Conservation (phyloP, 1,140 invertebrate genomes). For the Gonatopus flavifemur region DNA sequence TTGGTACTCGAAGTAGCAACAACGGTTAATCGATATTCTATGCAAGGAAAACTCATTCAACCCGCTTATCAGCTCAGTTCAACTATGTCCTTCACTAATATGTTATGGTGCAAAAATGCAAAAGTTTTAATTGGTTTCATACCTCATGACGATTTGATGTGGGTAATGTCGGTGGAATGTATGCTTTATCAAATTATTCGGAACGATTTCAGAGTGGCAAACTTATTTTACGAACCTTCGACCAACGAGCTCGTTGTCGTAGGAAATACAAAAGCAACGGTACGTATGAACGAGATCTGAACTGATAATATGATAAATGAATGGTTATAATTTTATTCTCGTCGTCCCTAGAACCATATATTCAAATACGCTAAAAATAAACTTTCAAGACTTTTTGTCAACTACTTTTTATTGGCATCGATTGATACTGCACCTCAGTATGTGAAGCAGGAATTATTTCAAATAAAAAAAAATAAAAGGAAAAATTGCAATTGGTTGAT, state of each 20-base stretch:
- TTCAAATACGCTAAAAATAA: not conserved
- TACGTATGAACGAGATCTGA: too few relatives aligned
- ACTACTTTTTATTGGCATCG: not conserved
- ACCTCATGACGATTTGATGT: constrained; percentile 20
- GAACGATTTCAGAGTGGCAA: constrained; percentile 22
- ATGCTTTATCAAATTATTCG: constrained; percentile 18
- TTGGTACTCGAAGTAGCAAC: constrained; percentile 11
- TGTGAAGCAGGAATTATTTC: too few relatives aligned
- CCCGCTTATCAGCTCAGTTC: constrained; percentile 15
- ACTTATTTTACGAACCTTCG: constrained; percentile 14
- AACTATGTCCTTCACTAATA: constrained; percentile 24
- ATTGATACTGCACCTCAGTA: too few relatives aligned
- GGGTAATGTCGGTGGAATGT: constrained; percentile 15
- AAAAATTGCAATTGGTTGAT: too few relatives aligned
- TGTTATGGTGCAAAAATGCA: constrained; percentile 17
- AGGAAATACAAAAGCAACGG: constrained; percentile 19
- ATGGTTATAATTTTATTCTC: too few relatives aligned
- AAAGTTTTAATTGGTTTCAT: constrained; percentile 14
- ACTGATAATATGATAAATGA: too few relatives aligned
- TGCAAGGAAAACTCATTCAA: constrained; percentile 20
- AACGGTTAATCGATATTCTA: constrained; percentile 19
- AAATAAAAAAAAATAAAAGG: too few relatives aligned
- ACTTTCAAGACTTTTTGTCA: not conserved
- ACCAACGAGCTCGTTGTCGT: constrained; percentile 22
- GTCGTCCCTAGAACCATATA: not conserved